These are phyloP conservation scores for Solenopsis fugax DNA, from an alignment of 1,140 invertebrate genomes.

Conservation along the genomic window DNA sequence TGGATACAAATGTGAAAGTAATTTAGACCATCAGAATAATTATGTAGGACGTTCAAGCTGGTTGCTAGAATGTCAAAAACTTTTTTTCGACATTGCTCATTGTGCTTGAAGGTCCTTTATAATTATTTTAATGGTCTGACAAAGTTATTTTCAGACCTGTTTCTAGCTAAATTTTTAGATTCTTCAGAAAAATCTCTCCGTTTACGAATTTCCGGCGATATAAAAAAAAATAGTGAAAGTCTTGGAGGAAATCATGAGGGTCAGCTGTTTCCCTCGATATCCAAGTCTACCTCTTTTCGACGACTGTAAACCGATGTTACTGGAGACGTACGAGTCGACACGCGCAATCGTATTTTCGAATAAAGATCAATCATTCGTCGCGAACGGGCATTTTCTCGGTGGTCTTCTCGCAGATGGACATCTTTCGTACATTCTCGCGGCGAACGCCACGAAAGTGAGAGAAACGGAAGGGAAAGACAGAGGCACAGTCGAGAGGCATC, in stretches of 20 bases:
- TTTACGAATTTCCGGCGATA: not conserved
- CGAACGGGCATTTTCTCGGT: constrained; percentile 7
- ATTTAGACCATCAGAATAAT: too few species aligned
- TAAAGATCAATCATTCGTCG: constrained; percentile 4
- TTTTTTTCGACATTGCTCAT: too few species aligned
- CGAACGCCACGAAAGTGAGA: not conserved
- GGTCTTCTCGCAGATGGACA: not conserved
- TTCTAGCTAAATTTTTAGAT: too few species aligned
- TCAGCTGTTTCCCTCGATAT: not conserved
- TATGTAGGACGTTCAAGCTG: too few species aligned
- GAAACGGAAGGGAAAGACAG: constrained; percentile 31
- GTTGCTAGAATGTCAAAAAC: too few species aligned
- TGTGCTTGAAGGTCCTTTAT: too few species aligned
- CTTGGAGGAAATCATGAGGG: not conserved
- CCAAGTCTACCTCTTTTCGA: not conserved
- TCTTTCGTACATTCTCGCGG: constrained; percentile 38
- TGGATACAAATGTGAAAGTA: too few species aligned
- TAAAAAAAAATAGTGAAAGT: not conserved
- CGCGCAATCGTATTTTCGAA: not conserved
- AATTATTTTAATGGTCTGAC: too few species aligned
- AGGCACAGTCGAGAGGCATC: constrained; percentile 20
- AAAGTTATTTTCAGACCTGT: too few species aligned
- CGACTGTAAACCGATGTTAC: constrained; percentile 7
- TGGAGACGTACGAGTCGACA: not conserved
- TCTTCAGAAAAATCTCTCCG: too few species aligned